Base-by-base conservation (phyloP, 2,113 vertebrate genomes). In the Cranoglanis bouderius region DNA sequence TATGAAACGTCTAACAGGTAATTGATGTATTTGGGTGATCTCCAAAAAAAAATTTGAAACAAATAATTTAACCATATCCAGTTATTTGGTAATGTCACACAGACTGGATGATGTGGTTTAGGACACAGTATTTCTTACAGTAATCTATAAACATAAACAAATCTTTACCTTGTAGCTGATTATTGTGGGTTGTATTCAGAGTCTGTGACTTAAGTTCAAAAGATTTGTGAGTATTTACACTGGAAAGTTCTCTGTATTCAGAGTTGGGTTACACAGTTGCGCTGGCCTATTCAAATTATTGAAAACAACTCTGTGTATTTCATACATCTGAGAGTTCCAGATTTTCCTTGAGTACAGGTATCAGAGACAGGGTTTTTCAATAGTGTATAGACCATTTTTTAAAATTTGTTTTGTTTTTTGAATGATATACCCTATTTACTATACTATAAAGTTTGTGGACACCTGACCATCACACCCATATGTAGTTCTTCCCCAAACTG, bases 151-250 rank as follows among this genome's bases (percentile, higher is more conserved):
- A 55, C 80, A 55, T 82, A 18, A 35, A 38, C 8, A 80, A 13
- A 57, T 21, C 6, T 82, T 12, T n/a, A 35, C n/a, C n/a, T 19
- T 57, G 49, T 24, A 38, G 32, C n/a, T 57, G 80, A 10, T 57
- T 57, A 12, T 2, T 78, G 24, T 49, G 26, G 5, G 75, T n/a
- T 78, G 26, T 49, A 18, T 16, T 78, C 43, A n/a, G 5, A 14
- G 13, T 7, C 26, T 32, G 38, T 46, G 46, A 46, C 46, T n/a
- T 6, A 51, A 26, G 46, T n/a, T 80, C 24, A 29, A 80, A 51
- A 80, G 46, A 51, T 80, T 51, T 80, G 77, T n/a, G 13, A 51
- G 13, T 51, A 80, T 80, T 80, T 80, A 51, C 43, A 51, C n/a
- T 51, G 38, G 72, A 10, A 40, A 21, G 72, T 24, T 43, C 18